phyloP scores from a whole-genome alignment of 2,797 vertebrate genomes.

The Cirrhinus mrigala region DNA sequence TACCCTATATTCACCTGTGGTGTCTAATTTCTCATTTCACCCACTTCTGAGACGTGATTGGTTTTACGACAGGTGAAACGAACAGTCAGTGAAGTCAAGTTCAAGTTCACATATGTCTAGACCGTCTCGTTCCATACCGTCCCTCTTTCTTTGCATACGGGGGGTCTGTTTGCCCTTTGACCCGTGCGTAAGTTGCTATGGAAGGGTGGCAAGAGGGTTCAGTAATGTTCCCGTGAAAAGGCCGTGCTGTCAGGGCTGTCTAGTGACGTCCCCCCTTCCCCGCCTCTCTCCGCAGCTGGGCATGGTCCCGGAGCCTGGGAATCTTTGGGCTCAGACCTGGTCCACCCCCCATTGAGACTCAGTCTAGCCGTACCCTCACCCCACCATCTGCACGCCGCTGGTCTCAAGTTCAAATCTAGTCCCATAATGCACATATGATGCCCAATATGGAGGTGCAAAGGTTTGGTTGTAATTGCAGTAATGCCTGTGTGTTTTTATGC shows the following conservation, averaged over 20 bases:
- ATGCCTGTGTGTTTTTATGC: neutral
- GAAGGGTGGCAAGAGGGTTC: conserved; percentile 83
- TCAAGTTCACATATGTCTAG: conserved; percentile 76
- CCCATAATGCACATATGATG: neutral
- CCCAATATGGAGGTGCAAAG: neutral
- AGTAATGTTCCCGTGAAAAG: conserved; percentile 92
- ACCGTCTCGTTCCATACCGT: conserved; percentile 57
- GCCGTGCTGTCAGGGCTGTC: conserved; percentile 94
- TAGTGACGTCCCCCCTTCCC: conserved; percentile 82
- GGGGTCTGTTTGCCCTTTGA: conserved; percentile 77
- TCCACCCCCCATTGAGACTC: conserved; percentile 36
- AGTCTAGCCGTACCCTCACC: conserved; percentile 59
- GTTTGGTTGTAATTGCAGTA: neutral
- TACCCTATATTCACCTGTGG: neutral
- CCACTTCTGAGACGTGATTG: neutral
- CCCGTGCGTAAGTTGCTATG: conserved; percentile 89
- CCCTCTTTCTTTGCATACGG: conserved; percentile 30
- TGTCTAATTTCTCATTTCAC: neutral
- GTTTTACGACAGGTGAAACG: conserved; percentile 1
- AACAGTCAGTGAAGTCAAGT: conserved; percentile 67
- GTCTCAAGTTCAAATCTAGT: conserved; percentile 30
- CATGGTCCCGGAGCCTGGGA: conserved; percentile 90
- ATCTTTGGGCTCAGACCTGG: conserved; percentile 73
- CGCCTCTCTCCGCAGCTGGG: conserved; percentile 75
- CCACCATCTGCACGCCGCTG: conserved; percentile 41